Evolutionary conservation across 2,888 invertebrate genomes (phyloP), one percentile per base, ranked within the genome.

Genomic region (Drosophila mimetica): DNA sequence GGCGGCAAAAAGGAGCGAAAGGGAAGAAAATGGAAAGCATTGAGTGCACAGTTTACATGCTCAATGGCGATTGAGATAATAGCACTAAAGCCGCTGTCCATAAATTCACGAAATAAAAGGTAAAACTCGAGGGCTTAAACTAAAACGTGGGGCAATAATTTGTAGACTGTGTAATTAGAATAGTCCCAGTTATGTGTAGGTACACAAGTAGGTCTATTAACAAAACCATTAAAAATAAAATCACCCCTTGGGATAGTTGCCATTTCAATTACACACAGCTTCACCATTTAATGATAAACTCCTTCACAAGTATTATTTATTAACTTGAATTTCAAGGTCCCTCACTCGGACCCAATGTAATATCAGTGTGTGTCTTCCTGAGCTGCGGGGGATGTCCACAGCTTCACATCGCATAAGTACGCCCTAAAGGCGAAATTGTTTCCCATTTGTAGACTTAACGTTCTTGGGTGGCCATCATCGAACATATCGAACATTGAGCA

Each of bases 391-490:
- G 36, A 51, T 36, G 37, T 36, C 36, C 22, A 11, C 25, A 13
- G 16, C 16, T 11, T 22, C 20, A 20, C 41, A 32, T 25, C 7
- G 28, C 39, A 42, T 52, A 52, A 42, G 32, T 39, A 48, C 57
- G 20, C 41, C 53, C 52, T 13, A 14, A 54, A 28, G 57, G 16
- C 20, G 13, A 39, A 50, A 39, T 50, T 14, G 57, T 18, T 28
- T 20, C 57, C 57, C 57, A 58, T 51, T 58, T 51, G 58, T 32
- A 41, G 41, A 32, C 52, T 52, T 32, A 52, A 58, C 53, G 58
- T 41, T 52, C 44, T 51, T 37, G 30, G 53, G 42, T 28, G 16
- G 34, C 44, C 44, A 34, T 44, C 44, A 54, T 42, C 14, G 53
- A 54, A 32, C 20, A 42, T 20, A 42, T 20, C 18, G 54, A 42